Evolutionary conservation across 2,888 invertebrate genomes (phyloP), one percentile per base, ranked within the genome.

Genomic region (Therioaphis trifolii): DNA sequence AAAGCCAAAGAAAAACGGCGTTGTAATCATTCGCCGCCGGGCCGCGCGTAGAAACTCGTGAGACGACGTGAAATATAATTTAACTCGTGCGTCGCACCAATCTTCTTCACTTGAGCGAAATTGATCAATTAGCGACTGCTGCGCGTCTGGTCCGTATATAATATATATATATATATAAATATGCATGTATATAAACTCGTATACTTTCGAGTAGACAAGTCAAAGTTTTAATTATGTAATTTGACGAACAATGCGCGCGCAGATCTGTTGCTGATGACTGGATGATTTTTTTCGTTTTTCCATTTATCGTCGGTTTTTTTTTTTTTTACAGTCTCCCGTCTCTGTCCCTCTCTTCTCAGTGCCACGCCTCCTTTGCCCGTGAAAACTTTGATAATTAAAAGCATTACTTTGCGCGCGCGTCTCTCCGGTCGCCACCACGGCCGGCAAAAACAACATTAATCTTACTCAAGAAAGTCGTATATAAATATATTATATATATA

Each of bases 331-430:
- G 0, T 18, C 21, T 18, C 15, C 7, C 14, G 29, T 35, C 35
- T 55, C 35, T 9, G n/a, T 9, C n/a, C 9, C 7, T 7, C 52
- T n/a, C 35, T 0, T 7, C 35, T 7, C 35, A 5, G 4, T 7
- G 35, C 35, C 35, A 35, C 35, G 35, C 35, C 35, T 35, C 4
- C 35, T 5, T 3, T 3, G 3, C 1, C 58, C 24, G 14, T 0
- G 11, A 21, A 49, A 63, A 49, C 35, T 35, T 66, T 52, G 49
- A 63, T 77, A 49, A 66, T 66, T 77, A 66, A 49, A 77, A 18
- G 14, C 76, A 27, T 76, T 46, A 58, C 24, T 58, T 40, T 49
- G 11, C 18, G 24, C 12, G 63, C n/a, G 63, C 18, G 18, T 18
- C 2, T n/a, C 46, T 21, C 7, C n/a, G 18, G 29, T 35, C 35